Conservation (phyloP, 2,797 vertebrate species). For the Mus spretus region DNA sequence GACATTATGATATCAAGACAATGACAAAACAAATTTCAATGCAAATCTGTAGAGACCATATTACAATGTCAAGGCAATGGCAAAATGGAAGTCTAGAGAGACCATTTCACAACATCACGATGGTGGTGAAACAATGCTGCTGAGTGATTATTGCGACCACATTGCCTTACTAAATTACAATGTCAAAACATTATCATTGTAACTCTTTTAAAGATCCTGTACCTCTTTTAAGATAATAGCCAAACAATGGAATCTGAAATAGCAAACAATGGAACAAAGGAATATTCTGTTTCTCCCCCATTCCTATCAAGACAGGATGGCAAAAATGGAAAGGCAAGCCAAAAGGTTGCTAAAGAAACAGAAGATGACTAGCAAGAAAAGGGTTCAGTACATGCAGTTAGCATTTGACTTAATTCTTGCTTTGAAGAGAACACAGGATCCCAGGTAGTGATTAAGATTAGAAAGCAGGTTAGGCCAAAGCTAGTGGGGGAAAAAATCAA, state of each 20-base stretch:
- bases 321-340: constrained; percentile 70
- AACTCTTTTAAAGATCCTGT: constrained; percentile 79
- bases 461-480: constrained; percentile 38
- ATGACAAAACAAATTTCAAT: constrained; percentile 90
- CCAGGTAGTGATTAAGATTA: not conserved
- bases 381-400: not conserved
- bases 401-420: constrained; percentile 32
- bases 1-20: constrained; percentile 91
- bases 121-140: constrained; percentile 89
- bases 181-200: constrained; percentile 90
- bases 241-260: constrained; percentile 83
- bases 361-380: constrained; percentile 43
- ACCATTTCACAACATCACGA: constrained; percentile 90
- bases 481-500: not conserved
- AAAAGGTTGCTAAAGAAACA: constrained; percentile 70
- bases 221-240: constrained; percentile 79
- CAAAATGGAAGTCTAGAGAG: constrained; percentile 90
- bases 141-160: constrained; percentile 89
- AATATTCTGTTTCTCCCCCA: constrained; percentile 59
- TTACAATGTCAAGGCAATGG: constrained; percentile 91
- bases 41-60: constrained; percentile 90
- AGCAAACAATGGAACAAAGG: constrained; percentile 83
- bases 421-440: not conserved
- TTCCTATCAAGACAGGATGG: constrained; percentile 59
- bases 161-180: constrained; percentile 88